Base-by-base conservation (phyloP, 2,888 invertebrate genomes). In the Drosophila ustulata region DNA sequence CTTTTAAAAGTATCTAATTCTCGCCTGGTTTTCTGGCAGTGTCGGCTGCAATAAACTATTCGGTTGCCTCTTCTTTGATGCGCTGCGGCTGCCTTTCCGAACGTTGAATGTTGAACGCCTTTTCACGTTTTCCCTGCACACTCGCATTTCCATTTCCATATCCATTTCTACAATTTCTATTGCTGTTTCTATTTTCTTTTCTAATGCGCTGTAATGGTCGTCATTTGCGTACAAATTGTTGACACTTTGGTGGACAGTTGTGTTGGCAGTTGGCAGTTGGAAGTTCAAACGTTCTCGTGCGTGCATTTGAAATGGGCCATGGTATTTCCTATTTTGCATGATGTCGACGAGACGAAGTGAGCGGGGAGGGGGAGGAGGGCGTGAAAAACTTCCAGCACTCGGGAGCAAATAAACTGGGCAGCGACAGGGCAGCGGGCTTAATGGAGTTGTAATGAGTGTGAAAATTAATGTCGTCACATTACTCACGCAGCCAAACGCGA, bases 391-490 rank as follows among this genome's bases (percentile, higher is more conserved):
- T 11, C 13, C 23, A 50, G 34, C 50, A 18, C 39, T 39, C 18
- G 18, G 18, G 59, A 67, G 46, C 56, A 75, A 75, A 71, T 62
- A 57, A 75, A 71, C 70, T 65, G 68, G 59, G 25, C 51, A 55
- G 57, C 77, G 61, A 66, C 75, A 58, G 70, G 46, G 66, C 53
- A 59, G 43, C 50, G 49, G 56, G 66, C 80, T 71, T 89, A 86
- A 86, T 86, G 82, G 88, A 89, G 85, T 86, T 86, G 85, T 86
- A 86, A 86, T 86, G 89, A 86, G 89, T 88, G 85, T 86, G 88
- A 86, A 86, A 86, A 86, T 88, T 89, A 84, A 86, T 86, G 85
- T 88, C 88, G 85, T 89, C 85, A 86, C 89, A 86, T 86, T 89
- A 85, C 89, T 86, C 85, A 86, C 85, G 89, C 85, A 86, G 78